phyloP scores from a whole-genome alignment of 2,113 vertebrate species.

The Tachysurus fulvidraco region DNA sequence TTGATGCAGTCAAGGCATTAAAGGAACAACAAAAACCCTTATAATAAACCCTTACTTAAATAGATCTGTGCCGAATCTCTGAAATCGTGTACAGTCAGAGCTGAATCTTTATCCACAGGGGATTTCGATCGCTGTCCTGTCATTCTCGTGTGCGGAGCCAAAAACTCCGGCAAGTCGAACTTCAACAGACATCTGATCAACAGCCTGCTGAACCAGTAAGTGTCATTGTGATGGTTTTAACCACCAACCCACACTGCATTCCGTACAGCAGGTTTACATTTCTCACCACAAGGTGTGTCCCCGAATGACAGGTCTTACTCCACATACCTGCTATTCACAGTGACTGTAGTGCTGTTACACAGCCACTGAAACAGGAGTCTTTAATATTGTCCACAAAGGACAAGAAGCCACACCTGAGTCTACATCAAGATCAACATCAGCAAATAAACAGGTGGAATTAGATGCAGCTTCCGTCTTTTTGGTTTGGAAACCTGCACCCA shows the following conservation, averaged over 20 bases:
- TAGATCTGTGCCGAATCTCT: not conserved
- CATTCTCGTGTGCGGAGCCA: constrained; percentile 84
- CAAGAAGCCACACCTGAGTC: no score
- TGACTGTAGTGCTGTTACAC: not conserved
- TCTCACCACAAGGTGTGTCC: not conserved
- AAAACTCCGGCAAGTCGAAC: constrained; percentile 89
- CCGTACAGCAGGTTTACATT: not conserved
- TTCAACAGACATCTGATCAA: constrained; percentile 90
- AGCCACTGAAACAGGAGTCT: no score
- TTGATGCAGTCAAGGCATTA: no score
- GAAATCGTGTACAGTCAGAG: not conserved
- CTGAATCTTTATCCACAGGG: constrained; percentile 63
- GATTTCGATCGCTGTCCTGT: constrained; percentile 83
- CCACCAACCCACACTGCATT: not conserved
- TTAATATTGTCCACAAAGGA: no score
- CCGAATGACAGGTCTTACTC: not conserved
- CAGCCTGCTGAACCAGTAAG: constrained; percentile 88
- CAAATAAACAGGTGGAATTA: no score
- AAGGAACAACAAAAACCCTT: no score
- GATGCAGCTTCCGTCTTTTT: no score
- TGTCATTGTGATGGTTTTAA: not conserved
- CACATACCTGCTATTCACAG: no score
- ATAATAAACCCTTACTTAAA: no score
- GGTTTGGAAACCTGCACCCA: no score
- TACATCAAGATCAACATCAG: no score